phyloP scores from a whole-genome alignment of 2,113 vertebrate genomes.

The Dryoscopus gambensis region DNA sequence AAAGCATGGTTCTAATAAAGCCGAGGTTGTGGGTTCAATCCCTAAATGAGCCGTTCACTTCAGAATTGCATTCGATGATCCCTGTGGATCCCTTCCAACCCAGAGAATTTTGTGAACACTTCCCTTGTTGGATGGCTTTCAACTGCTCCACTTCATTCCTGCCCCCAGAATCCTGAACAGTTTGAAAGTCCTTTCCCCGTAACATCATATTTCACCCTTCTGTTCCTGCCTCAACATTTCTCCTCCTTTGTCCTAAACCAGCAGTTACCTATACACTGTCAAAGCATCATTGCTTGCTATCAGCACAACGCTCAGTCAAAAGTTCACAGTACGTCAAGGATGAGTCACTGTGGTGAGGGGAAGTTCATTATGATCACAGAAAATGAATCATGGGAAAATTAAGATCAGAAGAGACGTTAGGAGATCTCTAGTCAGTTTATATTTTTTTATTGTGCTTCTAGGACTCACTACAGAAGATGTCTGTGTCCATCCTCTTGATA shows the following conservation, averaged over 20 bases:
- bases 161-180: not conserved
- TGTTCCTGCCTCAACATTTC: rapidly evolving
- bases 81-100: not conserved
- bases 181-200: not conserved
- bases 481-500: not conserved
- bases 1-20: not conserved
- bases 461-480: not conserved
- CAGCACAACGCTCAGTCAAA: not conserved
- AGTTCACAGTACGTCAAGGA: not conserved
- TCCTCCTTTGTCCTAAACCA: not conserved
- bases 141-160: not conserved
- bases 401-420: not conserved
- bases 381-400: not conserved
- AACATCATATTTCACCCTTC: not conserved
- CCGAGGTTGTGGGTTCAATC: not conserved
- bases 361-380: not conserved
- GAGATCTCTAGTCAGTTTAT: not conserved
- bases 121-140: not conserved
- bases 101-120: not conserved
- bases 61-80: not conserved
- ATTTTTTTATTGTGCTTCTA: not conserved
- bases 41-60: not conserved
- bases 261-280: not conserved
- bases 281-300: not conserved
- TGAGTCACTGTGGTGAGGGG: not conserved